Percentiles rank a stretch among this genome's conserved stretches.
Evolutionary conservation across 2,888 invertebrate genomes (phyloP).

Genomic region (Cybosia mesomella): DNA sequence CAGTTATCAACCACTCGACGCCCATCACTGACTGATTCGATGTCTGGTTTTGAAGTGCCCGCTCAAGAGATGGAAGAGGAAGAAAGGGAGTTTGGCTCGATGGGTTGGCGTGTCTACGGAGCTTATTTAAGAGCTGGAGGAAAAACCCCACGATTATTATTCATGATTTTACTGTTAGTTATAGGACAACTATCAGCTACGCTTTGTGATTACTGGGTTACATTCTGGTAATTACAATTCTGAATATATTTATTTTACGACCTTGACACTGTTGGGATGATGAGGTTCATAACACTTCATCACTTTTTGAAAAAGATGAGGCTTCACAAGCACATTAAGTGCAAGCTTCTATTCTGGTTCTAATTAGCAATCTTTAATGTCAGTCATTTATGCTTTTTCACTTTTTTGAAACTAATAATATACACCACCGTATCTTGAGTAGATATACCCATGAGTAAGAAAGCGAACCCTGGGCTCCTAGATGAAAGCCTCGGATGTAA

Average conservation of each 20-base stretch:
- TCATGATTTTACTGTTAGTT: constrained; percentile 87
- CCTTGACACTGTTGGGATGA: not conserved
- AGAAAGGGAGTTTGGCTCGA: constrained; percentile 88
- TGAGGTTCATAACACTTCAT: not conserved
- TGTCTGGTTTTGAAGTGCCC: constrained; percentile 71
- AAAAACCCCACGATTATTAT: constrained; percentile 81
- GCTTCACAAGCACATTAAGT: too few relatives aligned
- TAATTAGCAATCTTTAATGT: too few relatives aligned
- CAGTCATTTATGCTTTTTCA: too few relatives aligned
- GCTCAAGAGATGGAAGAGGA: constrained; percentile 88
- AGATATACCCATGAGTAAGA: too few relatives aligned
- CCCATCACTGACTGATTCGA: constrained; percentile 81
- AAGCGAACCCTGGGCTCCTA: too few relatives aligned
- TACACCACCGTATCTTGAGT: too few relatives aligned
- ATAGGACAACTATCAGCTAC: constrained; percentile 89
- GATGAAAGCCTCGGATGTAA: too few relatives aligned
- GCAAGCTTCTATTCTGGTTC: too few relatives aligned
- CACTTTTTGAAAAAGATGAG: not conserved
- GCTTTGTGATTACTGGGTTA: constrained; percentile 92
- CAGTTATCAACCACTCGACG: constrained; percentile 81
- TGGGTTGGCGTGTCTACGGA: constrained; percentile 88
- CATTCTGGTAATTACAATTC: constrained; percentile 87
- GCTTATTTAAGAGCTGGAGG: constrained; percentile 88
- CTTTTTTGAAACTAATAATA: too few relatives aligned
- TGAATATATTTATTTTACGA: not conserved